phyloP scores from a whole-genome alignment of 2,113 vertebrate species.

The Phyllostomus hastatus region DNA sequence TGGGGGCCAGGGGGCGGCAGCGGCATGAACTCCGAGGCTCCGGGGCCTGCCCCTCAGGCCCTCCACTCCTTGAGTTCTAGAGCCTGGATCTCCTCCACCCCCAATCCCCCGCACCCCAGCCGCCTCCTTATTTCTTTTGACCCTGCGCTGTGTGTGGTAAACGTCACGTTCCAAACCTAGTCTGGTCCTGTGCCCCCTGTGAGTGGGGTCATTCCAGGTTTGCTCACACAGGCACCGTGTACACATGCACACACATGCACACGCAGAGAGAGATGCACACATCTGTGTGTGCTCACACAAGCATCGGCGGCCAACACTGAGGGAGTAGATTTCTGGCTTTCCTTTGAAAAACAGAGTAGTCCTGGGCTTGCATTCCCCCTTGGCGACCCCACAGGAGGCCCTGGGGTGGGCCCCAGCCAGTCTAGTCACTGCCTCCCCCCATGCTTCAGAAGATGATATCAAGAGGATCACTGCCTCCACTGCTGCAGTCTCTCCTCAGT shows the following conservation, averaged over 20 bases:
- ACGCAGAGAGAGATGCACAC: background rate
- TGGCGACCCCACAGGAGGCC: background rate
- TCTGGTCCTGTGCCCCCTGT: background rate
- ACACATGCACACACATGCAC: too few species aligned
- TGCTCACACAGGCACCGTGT: background rate
- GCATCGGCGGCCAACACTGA: background rate
- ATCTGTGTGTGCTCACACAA: background rate
- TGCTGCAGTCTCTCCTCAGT: background rate
- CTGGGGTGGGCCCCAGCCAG: background rate
- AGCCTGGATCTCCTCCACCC: background rate
- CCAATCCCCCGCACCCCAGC: background rate
- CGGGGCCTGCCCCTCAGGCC: background rate
- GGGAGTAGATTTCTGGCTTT: background rate
- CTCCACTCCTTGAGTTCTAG: fast-evolving
- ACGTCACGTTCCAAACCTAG: background rate
- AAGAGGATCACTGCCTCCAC: background rate
- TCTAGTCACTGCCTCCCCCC: fast-evolving
- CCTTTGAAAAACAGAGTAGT: background rate
- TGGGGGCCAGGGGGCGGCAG: too few species aligned
- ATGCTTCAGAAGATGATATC: background rate
- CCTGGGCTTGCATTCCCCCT: background rate
- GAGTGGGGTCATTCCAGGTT: too few species aligned
- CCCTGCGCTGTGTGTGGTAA: background rate
- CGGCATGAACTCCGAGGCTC: background rate
- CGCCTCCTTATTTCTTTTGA: background rate